phyloP scores from a whole-genome alignment of 1,140 invertebrate genomes.

The Drosophila rhopaloa region DNA sequence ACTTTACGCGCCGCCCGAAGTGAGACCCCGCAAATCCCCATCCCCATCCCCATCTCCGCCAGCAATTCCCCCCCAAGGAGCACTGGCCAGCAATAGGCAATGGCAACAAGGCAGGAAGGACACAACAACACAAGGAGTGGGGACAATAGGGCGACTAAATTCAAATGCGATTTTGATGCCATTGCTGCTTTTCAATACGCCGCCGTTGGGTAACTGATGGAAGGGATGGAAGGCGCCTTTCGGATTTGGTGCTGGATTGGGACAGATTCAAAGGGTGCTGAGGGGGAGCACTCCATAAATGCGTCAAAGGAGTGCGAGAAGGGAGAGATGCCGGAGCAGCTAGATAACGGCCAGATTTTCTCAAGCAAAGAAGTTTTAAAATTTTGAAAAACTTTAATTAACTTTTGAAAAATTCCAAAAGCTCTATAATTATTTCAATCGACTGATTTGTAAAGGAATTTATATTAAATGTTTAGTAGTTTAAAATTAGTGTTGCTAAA shows the following conservation, averaged over 20 bases:
- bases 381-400: too few species aligned
- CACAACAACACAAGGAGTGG: conserved; percentile 14
- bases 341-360: not conserved
- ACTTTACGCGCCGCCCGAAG: conserved; percentile 65
- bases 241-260: conserved; percentile 34
- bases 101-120: conserved; percentile 6
- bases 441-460: too few species aligned
- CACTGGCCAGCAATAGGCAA: conserved; percentile 25
- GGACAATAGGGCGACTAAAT: conserved; percentile 62
- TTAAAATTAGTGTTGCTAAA: too few species aligned
- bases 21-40: conserved; percentile 19
- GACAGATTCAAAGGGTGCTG: conserved; percentile 3
- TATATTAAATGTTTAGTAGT: too few species aligned
- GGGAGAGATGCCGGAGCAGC: conserved; percentile 1
- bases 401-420: too few species aligned
- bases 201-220: conserved; percentile 33
- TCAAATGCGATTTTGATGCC: conserved; percentile 84
- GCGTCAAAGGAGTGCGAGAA: conserved; percentile 45
- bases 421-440: too few species aligned
- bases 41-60: not conserved
- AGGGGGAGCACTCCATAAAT: conserved; percentile 33
- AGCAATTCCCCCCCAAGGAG: conserved; percentile 45
- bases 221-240: conserved; percentile 7
- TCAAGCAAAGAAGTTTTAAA: too few species aligned
- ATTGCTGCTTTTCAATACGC: conserved; percentile 77